Percentiles rank a stretch among this genome's conserved stretches.
phyloP scores from a whole-genome alignment of 2,113 vertebrate species.

The Lepisosteus oculatus region DNA sequence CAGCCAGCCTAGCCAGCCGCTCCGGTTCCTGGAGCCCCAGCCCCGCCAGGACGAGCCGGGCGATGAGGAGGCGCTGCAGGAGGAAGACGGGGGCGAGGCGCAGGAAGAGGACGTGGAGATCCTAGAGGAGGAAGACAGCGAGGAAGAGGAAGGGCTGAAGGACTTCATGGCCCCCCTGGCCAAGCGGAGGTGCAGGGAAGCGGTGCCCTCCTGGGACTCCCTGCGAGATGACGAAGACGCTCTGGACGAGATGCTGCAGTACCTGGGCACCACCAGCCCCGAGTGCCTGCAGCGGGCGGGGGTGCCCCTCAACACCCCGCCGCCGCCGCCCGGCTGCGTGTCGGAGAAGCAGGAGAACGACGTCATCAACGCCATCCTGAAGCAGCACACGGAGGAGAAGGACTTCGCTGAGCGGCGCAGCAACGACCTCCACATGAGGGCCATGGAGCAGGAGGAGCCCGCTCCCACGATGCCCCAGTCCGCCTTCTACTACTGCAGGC shows the following conservation, averaged over 20 bases:
- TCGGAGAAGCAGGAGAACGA: constrained; percentile 98
- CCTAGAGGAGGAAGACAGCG: constrained; percentile 57
- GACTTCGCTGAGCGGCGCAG: constrained; percentile 87
- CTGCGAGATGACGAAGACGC: constrained; percentile 87
- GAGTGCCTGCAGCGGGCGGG: constrained; percentile 94
- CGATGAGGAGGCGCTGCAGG: constrained; percentile 23
- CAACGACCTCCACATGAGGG: constrained; percentile 87
- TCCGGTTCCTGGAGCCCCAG: constrained; percentile 28
- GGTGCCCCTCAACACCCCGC: constrained; percentile 89
- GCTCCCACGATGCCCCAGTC: constrained; percentile 84
- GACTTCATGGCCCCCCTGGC: constrained; percentile 75
- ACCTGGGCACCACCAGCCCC: constrained; percentile 88
- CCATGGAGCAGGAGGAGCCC: constrained; percentile 83
- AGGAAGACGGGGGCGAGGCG: constrained; percentile 24
- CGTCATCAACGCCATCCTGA: constrained; percentile 94
- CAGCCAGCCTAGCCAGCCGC: constrained; percentile 43
- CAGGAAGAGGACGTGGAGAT: constrained; percentile 54
- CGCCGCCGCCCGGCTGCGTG: constrained; percentile 86
- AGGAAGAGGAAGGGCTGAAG: constrained; percentile 59
- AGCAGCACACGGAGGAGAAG: constrained; percentile 88
- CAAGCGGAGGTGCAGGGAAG: constrained; percentile 84
- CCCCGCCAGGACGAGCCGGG: constrained; percentile 22
- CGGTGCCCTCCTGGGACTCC: constrained; percentile 88
- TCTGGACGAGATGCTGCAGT: constrained; percentile 93
- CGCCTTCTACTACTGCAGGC: constrained; percentile 95